phyloP scores from a whole-genome alignment of 1,140 invertebrate genomes.

The Apis dorsata region DNA sequence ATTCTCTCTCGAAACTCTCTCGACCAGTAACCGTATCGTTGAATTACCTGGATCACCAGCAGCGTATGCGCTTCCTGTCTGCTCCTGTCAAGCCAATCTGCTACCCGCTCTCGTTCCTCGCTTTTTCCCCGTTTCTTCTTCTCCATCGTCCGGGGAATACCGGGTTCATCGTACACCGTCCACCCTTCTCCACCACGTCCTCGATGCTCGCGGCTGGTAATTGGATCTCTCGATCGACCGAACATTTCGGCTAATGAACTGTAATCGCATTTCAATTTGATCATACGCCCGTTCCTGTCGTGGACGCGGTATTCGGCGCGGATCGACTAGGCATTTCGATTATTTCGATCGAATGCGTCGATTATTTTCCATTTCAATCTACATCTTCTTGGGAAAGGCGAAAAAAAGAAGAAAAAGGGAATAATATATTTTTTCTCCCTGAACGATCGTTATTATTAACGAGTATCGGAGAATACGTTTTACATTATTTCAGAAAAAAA shows the following conservation, averaged over 20 bases:
- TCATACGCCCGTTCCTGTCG: slow-evolving; percentile 21
- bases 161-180: background rate
- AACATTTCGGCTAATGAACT: slow-evolving; percentile 54
- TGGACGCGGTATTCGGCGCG: slow-evolving; percentile 9
- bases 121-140: slow-evolving; percentile 33
- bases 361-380: slow-evolving; percentile 11
- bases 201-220: slow-evolving; percentile 29
- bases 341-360: slow-evolving; percentile 21
- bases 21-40: slow-evolving; percentile 26
- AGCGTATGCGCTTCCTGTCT: slow-evolving; percentile 34
- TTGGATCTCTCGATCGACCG: slow-evolving; percentile 50
- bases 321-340: slow-evolving; percentile 29
- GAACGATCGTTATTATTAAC: too few species aligned
- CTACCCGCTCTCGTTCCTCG: slow-evolving; percentile 15
- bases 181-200: slow-evolving; percentile 6
- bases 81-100: slow-evolving; percentile 39
- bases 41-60: slow-evolving; percentile 42
- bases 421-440: too few species aligned
- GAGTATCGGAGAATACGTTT: too few species aligned
- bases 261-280: slow-evolving; percentile 53
- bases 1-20: background rate
- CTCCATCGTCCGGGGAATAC: slow-evolving; percentile 5
- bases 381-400: background rate
- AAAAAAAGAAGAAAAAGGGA: background rate
- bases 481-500: too few species aligned